phyloP scores from a whole-genome alignment of 1,140 invertebrate genomes.

The Drosophila prosaltans region DNA sequence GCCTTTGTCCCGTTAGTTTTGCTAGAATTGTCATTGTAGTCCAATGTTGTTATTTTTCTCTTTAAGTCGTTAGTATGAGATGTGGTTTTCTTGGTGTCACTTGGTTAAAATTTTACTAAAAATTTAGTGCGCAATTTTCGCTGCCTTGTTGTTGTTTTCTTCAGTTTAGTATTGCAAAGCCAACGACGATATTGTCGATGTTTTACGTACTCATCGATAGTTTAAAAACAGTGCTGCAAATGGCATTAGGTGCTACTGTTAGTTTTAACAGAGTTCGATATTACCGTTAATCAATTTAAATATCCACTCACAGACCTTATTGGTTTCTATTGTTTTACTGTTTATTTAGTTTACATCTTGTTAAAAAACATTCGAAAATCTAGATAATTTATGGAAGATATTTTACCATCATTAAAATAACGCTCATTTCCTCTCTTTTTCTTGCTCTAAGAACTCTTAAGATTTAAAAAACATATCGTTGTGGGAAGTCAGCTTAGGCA shows the following conservation, averaged over 20 bases:
- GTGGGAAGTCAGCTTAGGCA: conserved; percentile 34
- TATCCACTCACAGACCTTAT: background rate
- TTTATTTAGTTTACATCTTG: background rate
- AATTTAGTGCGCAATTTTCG: conserved; percentile 53
- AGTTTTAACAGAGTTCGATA: background rate
- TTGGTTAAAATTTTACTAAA: conserved; percentile 30
- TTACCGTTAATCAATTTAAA: background rate
- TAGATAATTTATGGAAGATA: conserved; percentile 9
- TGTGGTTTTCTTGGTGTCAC: background rate
- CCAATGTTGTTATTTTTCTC: conserved; percentile 13
- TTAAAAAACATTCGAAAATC: conserved; percentile 2
- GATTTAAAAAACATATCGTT: conserved; percentile 35
- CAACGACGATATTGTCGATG: background rate
- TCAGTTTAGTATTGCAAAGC: background rate
- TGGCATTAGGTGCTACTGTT: background rate
- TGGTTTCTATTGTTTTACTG: background rate
- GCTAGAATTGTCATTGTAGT: conserved; percentile 66
- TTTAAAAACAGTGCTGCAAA: background rate
- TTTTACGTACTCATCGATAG: background rate
- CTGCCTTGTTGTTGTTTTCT: conserved; percentile 10
- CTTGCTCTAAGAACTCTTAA: conserved; percentile 31
- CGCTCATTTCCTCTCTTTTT: conserved; percentile 15
- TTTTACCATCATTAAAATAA: background rate
- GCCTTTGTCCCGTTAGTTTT: conserved; percentile 61
- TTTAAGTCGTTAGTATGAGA: conserved; percentile 4